These are phyloP conservation scores for Acrobasis repandana DNA, from an alignment of 2,888 invertebrate genomes.

Conservation along the genomic window DNA sequence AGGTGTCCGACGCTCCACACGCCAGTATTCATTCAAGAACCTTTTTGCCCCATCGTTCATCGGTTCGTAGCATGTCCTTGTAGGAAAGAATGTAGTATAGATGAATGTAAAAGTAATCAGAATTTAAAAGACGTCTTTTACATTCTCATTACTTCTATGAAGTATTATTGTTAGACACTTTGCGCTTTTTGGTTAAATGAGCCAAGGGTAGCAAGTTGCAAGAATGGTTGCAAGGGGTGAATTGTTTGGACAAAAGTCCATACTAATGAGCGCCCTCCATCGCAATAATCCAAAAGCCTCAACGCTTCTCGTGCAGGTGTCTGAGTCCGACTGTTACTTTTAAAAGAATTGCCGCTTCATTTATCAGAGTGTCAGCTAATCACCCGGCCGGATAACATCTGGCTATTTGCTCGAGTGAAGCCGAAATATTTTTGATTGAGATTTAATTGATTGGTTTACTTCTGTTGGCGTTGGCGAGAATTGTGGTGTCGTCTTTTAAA, in stretches of 20 bases:
- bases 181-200: too few species aligned
- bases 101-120: too few species aligned
- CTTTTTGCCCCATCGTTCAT: too few species aligned
- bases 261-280: constrained; percentile 46
- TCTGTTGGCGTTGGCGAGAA: neutral
- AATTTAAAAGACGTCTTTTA: too few species aligned
- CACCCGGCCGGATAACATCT: constrained; percentile 29
- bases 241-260: constrained; percentile 43
- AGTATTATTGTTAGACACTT: too few species aligned
- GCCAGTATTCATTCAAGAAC: too few species aligned
- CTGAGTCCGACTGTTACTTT: constrained; percentile 49
- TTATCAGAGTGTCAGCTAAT: constrained; percentile 37
- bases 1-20: too few species aligned
- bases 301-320: constrained; percentile 42
- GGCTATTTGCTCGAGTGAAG: constrained; percentile 22
- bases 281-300: constrained; percentile 40
- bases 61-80: too few species aligned
- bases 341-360: constrained; percentile 40
- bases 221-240: neutral
- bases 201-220: too few species aligned
- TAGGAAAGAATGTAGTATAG: too few species aligned
- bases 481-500: too few species aligned
- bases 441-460: neutral
- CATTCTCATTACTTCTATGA: too few species aligned
- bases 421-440: constrained; percentile 1